A percentile compares a stretch with the other conserved stretches of the same genome.
phyloP scores from a whole-genome alignment of 2,797 vertebrate species.

The Anguilla anguilla region DNA sequence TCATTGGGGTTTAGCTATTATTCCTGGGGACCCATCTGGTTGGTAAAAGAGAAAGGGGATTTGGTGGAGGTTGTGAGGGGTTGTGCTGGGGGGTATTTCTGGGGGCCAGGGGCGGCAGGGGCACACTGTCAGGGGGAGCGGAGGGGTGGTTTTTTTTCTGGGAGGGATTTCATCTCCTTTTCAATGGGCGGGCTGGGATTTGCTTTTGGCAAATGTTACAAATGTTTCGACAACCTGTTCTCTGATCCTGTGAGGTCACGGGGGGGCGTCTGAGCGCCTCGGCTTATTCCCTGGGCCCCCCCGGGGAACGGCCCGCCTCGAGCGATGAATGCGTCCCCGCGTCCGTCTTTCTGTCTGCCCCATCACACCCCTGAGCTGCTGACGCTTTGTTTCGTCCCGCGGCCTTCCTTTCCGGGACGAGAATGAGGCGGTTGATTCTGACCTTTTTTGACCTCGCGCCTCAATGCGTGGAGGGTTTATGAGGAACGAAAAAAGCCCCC shows the following conservation, averaged over 20 bases:
- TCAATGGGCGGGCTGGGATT: slow-evolving; percentile 65
- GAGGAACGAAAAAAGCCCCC: not conserved
- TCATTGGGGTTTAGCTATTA: slow-evolving; percentile 80
- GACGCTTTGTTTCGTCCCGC: not conserved
- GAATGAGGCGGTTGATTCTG: not conserved
- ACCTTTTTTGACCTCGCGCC: not conserved
- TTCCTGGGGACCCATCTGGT: slow-evolving; percentile 81
- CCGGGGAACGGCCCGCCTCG: slow-evolving; percentile 61
- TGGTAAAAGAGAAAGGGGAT: slow-evolving; percentile 81
- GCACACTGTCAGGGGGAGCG: slow-evolving; percentile 44
- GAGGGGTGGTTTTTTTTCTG: slow-evolving; percentile 35
- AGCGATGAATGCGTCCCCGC: slow-evolving; percentile 52
- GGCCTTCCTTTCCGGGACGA: not conserved
- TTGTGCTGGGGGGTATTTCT: slow-evolving; percentile 55
- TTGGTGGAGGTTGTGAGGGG: slow-evolving; percentile 76
- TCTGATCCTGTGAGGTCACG: slow-evolving; percentile 76
- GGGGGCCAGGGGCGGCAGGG: slow-evolving; percentile 47
- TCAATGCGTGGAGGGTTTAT: not conserved
- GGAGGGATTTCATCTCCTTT: slow-evolving; percentile 20
- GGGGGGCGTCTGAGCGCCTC: slow-evolving; percentile 45
- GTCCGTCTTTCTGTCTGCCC: slow-evolving; percentile 11
- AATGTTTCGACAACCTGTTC: slow-evolving; percentile 85
- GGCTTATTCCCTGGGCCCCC: slow-evolving; percentile 15
- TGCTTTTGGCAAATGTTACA: slow-evolving; percentile 85
- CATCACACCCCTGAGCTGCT: not conserved